These are phyloP conservation scores for Leptopilina myrica DNA, from an alignment of 2,888 invertebrate genomes.

Conservation along the genomic window DNA sequence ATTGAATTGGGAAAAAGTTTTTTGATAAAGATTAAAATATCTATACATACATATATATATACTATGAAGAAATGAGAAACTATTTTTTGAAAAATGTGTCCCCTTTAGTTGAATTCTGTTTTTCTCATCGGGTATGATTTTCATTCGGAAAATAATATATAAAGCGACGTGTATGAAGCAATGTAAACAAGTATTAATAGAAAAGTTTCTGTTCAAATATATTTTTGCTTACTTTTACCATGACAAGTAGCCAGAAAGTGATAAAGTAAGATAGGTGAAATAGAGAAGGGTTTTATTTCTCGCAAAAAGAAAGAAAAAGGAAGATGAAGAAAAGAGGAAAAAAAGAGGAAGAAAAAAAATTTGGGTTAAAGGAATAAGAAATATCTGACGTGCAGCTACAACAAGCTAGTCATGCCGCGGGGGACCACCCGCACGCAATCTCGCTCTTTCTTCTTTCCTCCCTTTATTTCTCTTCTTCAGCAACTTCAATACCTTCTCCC, in stretches of 20 bases:
- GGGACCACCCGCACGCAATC: constrained; percentile 74
- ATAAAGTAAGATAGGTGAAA: constrained; percentile 5
- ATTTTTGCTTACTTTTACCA: not conserved
- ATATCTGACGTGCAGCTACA: constrained; percentile 33
- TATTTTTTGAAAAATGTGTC: too few relatives aligned
- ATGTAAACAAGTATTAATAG: not conserved
- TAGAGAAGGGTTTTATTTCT: too few relatives aligned
- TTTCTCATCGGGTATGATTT: too few relatives aligned
- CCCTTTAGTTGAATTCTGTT: too few relatives aligned
- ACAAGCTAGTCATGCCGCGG: constrained; percentile 60
- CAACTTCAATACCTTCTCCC: constrained; percentile 48
- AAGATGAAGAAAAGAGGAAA: too few relatives aligned
- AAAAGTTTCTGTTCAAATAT: constrained; percentile 9
- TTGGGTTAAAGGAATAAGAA: constrained; percentile 32
- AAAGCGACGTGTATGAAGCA: too few relatives aligned
- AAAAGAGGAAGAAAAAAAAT: constrained; percentile 4
- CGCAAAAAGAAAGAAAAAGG: too few relatives aligned
- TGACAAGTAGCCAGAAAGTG: constrained; percentile 12
- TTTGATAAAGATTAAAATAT: too few relatives aligned
- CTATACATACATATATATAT: too few relatives aligned
- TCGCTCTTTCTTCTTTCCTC: constrained; percentile 63
- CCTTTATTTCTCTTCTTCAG: constrained; percentile 57
- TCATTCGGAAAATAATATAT: too few relatives aligned
- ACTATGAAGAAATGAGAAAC: too few relatives aligned
- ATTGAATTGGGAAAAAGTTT: too few relatives aligned